Evolutionary conservation across 2,113 vertebrate genomes (phyloP).

Genomic region (Festucalex cinctus): DNA sequence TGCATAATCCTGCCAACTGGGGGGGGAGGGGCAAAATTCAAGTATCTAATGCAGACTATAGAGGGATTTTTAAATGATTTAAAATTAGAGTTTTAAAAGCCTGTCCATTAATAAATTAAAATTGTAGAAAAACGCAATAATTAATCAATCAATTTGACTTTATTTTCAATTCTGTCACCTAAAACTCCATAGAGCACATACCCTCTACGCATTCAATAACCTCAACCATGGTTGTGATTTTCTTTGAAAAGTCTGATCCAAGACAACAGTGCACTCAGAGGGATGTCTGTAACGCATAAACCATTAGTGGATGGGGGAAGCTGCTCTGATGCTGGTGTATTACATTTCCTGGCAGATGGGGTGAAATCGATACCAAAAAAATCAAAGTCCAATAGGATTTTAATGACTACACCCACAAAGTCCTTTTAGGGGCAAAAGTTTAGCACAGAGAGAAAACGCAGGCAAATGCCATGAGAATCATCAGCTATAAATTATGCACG

Average conservation of each 20-base stretch:
- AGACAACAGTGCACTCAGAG: constrained; percentile 1
- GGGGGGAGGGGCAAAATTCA: not conserved
- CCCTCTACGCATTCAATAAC: too few species aligned
- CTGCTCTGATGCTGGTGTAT: constrained; percentile 27
- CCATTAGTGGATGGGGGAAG: constrained; percentile 6
- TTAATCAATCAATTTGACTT: too few species aligned
- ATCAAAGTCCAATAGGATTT: constrained; percentile 22
- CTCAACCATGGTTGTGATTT: not conserved
- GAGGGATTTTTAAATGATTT: not conserved
- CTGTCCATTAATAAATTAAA: too few species aligned
- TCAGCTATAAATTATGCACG: constrained; percentile 14
- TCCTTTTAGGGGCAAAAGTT: constrained; percentile 13
- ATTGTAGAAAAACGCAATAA: too few species aligned
- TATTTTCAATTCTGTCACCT: not conserved
- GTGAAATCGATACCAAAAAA: constrained; percentile 44
- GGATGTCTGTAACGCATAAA: not conserved
- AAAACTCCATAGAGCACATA: not conserved
- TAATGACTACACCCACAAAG: constrained; percentile 10
- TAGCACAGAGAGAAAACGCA: not conserved
- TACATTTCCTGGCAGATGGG: constrained; percentile 40
- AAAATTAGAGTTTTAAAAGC: not conserved
- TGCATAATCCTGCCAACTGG: constrained; percentile 1
- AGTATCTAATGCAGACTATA: not conserved
- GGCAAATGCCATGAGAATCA: not conserved
- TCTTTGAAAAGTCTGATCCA: not conserved